These are phyloP conservation scores for Catocala fraxini DNA, from an alignment of 2,888 invertebrate genomes.

Conservation along the genomic window DNA sequence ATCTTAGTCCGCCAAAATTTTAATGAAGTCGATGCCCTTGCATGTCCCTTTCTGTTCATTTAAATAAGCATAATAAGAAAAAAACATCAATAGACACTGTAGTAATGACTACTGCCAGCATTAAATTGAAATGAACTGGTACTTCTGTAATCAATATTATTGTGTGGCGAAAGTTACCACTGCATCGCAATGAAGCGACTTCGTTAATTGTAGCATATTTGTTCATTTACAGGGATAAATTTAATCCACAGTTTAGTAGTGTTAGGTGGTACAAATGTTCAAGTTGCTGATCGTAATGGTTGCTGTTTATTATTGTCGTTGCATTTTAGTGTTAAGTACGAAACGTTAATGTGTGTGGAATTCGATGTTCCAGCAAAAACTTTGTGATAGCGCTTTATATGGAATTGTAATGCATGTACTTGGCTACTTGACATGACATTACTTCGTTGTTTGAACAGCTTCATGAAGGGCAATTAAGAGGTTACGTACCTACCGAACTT, in stretches of 20 bases:
- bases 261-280: constrained; percentile 7
- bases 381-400: background rate
- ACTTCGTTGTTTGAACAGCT: too few species aligned
- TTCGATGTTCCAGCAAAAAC: background rate
- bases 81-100: background rate
- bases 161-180: background rate
- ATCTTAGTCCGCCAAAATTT: too few species aligned
- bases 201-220: constrained; percentile 44
- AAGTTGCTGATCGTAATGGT: background rate
- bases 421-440: too few species aligned
- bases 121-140: background rate
- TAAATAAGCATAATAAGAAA: too few species aligned
- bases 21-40: too few species aligned
- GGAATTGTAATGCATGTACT: too few species aligned
- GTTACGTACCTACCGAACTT: too few species aligned
- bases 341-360: background rate
- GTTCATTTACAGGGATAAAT: constrained; percentile 36
- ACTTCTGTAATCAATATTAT: background rate
- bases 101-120: too few species aligned
- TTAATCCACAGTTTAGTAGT: constrained; percentile 19
- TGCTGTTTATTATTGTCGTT: background rate
- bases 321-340: too few species aligned
- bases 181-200: constrained; percentile 42
- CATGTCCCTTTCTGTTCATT: too few species aligned
- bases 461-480: too few species aligned